Evolutionary conservation across 2,113 vertebrate genomes (phyloP).

Genomic region (Panthera tigris): DNA sequence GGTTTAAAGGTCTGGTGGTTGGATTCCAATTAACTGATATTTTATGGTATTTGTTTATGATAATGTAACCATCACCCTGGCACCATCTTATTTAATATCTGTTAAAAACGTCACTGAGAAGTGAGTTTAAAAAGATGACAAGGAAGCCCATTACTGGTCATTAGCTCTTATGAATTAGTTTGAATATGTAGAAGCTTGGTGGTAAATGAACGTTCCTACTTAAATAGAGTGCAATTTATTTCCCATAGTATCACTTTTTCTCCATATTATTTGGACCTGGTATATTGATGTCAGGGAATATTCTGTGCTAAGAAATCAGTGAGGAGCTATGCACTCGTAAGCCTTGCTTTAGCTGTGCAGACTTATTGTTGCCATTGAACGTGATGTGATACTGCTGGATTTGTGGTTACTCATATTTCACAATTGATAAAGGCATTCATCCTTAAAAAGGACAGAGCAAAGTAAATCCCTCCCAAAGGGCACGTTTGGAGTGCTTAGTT

Average conservation of each 20-base stretch:
- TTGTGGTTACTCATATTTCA: not conserved
- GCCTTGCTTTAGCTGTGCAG: not conserved
- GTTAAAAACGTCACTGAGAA: conserved; percentile 10
- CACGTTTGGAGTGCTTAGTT: not conserved
- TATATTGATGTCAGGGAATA: not conserved
- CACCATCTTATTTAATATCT: conserved; percentile 47
- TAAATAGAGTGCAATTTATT: conserved; percentile 36
- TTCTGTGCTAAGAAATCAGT: not conserved
- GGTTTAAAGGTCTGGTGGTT: conserved; percentile 16
- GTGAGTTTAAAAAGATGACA: conserved; percentile 54
- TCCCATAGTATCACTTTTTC: not conserved
- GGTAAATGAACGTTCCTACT: not conserved
- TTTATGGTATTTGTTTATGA: conserved; percentile 52
- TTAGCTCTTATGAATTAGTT: conserved; percentile 48
- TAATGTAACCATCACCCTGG: conserved; percentile 18
- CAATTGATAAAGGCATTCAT: conserved; percentile 29
- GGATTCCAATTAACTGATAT: conserved; percentile 53
- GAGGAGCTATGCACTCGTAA: not conserved
- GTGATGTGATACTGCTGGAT: not conserved
- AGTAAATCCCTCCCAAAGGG: not conserved
- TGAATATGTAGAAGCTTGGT: conserved; percentile 10
- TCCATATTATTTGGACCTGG: not conserved
- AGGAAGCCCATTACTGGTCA: conserved; percentile 14
- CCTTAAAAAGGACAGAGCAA: not conserved
- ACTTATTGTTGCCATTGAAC: not conserved